phyloP scores from a whole-genome alignment of 64 coral and sea anemone genomes.

The Stichodactyla mertensii region DNA sequence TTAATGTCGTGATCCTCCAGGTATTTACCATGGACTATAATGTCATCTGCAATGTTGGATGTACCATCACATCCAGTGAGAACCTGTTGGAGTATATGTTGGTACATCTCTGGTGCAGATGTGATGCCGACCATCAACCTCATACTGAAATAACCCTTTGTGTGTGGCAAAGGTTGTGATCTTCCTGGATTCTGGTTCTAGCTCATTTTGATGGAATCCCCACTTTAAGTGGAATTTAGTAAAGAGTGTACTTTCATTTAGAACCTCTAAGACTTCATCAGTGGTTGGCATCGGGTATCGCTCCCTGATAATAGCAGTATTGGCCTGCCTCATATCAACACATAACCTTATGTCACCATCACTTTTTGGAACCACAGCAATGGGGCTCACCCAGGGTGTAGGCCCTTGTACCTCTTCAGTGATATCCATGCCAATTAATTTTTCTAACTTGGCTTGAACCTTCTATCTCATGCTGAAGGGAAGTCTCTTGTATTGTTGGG shows the following conservation, averaged over 20 bases:
- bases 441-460: background rate
- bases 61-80: background rate
- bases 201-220: too few relatives aligned
- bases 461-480: background rate
- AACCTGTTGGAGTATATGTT: background rate
- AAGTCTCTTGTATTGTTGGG: background rate
- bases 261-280: background rate
- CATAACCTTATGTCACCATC: too few relatives aligned
- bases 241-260: conserved; percentile 8
- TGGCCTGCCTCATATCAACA: too few relatives aligned
- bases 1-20: background rate
- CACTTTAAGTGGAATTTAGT: too few relatives aligned
- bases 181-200: too few relatives aligned
- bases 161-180: too few relatives aligned
- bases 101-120: too few relatives aligned
- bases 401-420: background rate
- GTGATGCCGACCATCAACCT: too few relatives aligned
- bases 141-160: too few relatives aligned
- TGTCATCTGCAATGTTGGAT: background rate
- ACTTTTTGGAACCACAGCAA: background rate
- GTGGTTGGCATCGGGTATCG: background rate
- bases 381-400: background rate
- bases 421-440: background rate
- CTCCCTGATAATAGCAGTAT: background rate
- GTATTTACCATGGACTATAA: background rate